Conservation (phyloP, 2,797 vertebrate genomes). For the Xenops minutus region DNA sequence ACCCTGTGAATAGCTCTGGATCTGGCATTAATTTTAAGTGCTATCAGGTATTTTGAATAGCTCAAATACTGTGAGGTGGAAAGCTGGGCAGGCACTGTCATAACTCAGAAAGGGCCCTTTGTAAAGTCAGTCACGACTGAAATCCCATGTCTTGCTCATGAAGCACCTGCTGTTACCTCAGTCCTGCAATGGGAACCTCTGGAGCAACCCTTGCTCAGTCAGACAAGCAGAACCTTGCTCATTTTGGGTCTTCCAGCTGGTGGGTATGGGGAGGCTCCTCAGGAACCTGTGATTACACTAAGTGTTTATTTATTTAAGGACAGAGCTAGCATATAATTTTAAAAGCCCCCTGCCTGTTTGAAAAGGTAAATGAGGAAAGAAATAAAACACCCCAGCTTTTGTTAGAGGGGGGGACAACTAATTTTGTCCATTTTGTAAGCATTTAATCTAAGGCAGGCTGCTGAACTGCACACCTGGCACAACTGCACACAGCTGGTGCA, state of each 20-base stretch:
- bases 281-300: neutral
- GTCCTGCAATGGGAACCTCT: neutral
- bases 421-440: neutral
- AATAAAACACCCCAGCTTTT: neutral
- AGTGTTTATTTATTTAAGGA: neutral
- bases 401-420: rapidly evolving
- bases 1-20: neutral
- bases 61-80: neutral
- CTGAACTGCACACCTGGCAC: neutral
- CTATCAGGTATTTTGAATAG: neutral
- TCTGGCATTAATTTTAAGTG: neutral
- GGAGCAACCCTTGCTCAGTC: neutral
- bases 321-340: neutral
- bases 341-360: neutral
- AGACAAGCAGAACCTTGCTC: neutral
- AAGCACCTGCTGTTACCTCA: neutral
- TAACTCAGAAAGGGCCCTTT: neutral
- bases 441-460: neutral
- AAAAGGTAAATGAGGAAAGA: neutral
- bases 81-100: neutral
- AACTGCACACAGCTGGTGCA: no score
- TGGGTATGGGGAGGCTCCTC: neutral
- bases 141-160: rapidly evolving
- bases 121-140: neutral
- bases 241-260: neutral